Percentiles rank a stretch among this genome's conserved stretches.
Conservation (phyloP, 1,140 invertebrate genomes). For the Drosophila sulfurigaster region DNA sequence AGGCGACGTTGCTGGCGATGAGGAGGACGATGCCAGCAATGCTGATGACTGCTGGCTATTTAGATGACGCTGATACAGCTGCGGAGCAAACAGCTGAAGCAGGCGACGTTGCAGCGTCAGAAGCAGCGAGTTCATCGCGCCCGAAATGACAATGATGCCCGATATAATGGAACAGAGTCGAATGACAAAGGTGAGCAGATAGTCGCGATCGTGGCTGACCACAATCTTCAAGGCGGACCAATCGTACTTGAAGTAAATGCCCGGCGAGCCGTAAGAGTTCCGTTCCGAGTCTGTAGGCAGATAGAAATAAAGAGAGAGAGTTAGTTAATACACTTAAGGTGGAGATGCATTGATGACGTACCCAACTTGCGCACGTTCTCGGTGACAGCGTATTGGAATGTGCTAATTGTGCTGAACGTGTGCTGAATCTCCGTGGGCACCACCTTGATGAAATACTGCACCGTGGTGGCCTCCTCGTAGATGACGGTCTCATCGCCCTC, state of each 20-base stretch:
- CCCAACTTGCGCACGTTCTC: conserved; percentile 92
- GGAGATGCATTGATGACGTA: conserved; percentile 50
- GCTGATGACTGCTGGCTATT: not conserved
- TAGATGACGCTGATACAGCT: conserved; percentile 49
- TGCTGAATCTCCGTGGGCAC: conserved; percentile 96
- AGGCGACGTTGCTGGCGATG: not conserved
- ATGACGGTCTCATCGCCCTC: conserved; percentile 96
- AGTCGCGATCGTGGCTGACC: conserved; percentile 93
- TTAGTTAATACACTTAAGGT: not conserved
- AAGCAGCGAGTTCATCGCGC: conserved; percentile 82
- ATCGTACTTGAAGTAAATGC: conserved; percentile 98
- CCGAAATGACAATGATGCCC: conserved; percentile 95
- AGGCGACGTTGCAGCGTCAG: conserved; percentile 51
- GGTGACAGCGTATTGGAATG: conserved; percentile 97
- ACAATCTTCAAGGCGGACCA: conserved; percentile 94
- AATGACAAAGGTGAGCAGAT: conserved; percentile 92
- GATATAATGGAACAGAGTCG: conserved; percentile 95
- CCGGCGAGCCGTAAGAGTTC: conserved; percentile 96
- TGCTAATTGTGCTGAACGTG: conserved; percentile 89
- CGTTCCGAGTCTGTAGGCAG: conserved; percentile 86
- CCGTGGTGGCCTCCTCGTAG: conserved; percentile 88
- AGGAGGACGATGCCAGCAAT: not conserved
- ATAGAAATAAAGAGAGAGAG: too few species aligned
- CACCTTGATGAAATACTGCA: conserved; percentile 98
- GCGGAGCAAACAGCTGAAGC: conserved; percentile 56